Evolutionary conservation across 2,888 invertebrate genomes (phyloP).

Genomic region (Automeris io): DNA sequence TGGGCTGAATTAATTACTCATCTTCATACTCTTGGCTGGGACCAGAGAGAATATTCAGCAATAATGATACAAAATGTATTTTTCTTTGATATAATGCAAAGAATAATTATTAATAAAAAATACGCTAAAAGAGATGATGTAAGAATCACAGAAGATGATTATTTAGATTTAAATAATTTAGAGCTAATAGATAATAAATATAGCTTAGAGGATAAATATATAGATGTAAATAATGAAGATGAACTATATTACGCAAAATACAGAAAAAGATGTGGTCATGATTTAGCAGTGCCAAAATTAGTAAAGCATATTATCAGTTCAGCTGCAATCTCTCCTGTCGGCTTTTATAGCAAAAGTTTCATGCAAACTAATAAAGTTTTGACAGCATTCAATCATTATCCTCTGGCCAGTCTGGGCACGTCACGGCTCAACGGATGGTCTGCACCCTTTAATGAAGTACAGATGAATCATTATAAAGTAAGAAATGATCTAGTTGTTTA

Average conservation of each 20-base stretch:
- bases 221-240: constrained; percentile 33
- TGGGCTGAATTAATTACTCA: constrained; percentile 77
- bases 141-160: constrained; percentile 36
- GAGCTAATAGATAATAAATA: constrained; percentile 41
- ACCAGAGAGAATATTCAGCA: constrained; percentile 72
- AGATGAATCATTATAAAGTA: constrained; percentile 82
- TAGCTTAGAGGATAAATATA: constrained; percentile 40
- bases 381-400: constrained; percentile 86
- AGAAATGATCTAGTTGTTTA: constrained; percentile 25
- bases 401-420: constrained; percentile 77
- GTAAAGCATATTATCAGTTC: constrained; percentile 72
- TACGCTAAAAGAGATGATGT: constrained; percentile 64
- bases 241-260: constrained; percentile 28
- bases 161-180: constrained; percentile 45
- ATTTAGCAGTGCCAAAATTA: constrained; percentile 55
- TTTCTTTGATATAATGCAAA: constrained; percentile 78
- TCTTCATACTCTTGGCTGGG: constrained; percentile 53
- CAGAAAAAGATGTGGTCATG: constrained; percentile 41
- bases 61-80: constrained; percentile 82
- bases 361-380: constrained; percentile 80
- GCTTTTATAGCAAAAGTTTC: constrained; percentile 84
- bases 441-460: constrained; percentile 76
- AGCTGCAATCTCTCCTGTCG: constrained; percentile 76
- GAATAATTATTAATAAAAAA: constrained; percentile 31
- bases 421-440: constrained; percentile 75